Evolutionary conservation across 2,797 vertebrate genomes (phyloP).

Genomic region (Orientallactaga sibirica): DNA sequence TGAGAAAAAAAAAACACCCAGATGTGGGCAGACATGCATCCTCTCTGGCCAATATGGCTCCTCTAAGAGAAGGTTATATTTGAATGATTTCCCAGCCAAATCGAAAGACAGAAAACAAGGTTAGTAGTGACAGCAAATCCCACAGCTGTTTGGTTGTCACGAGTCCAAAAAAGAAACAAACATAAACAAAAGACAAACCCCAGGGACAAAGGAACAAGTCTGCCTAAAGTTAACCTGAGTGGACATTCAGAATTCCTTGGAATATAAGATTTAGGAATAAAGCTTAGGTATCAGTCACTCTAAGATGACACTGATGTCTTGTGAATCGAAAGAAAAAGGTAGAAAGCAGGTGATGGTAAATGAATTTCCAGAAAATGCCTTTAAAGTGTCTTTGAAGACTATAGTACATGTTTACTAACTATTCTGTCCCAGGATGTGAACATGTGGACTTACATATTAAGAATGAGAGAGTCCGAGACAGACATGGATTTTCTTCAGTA

Average conservation of each 20-base stretch:
- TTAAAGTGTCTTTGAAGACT: background rate
- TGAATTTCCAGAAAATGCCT: slow-evolving; percentile 21
- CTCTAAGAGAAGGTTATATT: background rate
- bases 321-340: slow-evolving; percentile 1
- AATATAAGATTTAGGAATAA: slow-evolving; percentile 14
- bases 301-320: background rate
- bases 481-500: background rate
- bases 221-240: background rate
- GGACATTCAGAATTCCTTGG: slow-evolving; percentile 22
- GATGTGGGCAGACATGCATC: background rate
- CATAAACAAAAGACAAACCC: background rate
- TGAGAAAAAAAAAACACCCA: slow-evolving; percentile 25
- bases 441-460: background rate
- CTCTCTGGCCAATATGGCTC: background rate
- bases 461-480: background rate
- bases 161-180: background rate
- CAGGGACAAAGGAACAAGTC: background rate
- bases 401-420: background rate
- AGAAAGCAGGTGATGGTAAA: background rate
- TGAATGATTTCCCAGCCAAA: background rate
- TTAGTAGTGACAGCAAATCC: background rate
- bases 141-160: background rate
- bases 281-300: background rate
- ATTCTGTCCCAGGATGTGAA: background rate
- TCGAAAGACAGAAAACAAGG: background rate